Conservation (phyloP, 35 echinoderm and acorn worm genomes). For the Lytechinus variegatus region DNA sequence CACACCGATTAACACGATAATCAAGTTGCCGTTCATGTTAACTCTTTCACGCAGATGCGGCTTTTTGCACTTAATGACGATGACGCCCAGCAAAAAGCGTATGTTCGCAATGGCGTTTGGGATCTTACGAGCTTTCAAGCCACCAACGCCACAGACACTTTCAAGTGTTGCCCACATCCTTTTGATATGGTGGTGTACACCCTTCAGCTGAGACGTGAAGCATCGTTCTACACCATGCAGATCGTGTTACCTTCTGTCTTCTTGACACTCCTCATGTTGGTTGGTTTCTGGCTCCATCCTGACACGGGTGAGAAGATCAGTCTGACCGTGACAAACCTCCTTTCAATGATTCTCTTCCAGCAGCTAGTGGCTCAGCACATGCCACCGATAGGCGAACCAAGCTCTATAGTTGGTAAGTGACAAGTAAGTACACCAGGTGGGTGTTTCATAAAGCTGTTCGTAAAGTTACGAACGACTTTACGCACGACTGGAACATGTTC, state of each 20-base stretch:
- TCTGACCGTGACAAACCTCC: background rate
- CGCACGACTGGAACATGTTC: no score
- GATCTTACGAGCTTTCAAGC: background rate
- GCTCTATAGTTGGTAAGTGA: conserved; percentile 51
- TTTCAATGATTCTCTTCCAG: background rate
- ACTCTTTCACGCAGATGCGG: background rate
- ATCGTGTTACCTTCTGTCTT: background rate
- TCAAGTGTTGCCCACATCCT: background rate
- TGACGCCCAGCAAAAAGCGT: background rate
- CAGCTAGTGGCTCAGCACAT: conserved; percentile 1
- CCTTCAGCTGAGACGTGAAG: background rate
- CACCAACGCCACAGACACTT: background rate
- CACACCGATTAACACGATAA: background rate
- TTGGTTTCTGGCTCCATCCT: conserved; percentile 20
- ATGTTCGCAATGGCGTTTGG: background rate
- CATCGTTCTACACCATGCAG: background rate
- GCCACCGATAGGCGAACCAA: conserved; percentile 50
- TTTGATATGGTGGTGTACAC: background rate
- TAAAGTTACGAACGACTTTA: no score
- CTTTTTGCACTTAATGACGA: background rate
- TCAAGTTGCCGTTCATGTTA: background rate
- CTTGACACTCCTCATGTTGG: background rate
- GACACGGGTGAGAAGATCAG: background rate
- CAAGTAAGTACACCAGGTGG: no score
- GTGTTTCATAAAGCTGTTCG: no score